phyloP scores from a whole-genome alignment of 2,888 invertebrate species.

The Cosmia pyralina region DNA sequence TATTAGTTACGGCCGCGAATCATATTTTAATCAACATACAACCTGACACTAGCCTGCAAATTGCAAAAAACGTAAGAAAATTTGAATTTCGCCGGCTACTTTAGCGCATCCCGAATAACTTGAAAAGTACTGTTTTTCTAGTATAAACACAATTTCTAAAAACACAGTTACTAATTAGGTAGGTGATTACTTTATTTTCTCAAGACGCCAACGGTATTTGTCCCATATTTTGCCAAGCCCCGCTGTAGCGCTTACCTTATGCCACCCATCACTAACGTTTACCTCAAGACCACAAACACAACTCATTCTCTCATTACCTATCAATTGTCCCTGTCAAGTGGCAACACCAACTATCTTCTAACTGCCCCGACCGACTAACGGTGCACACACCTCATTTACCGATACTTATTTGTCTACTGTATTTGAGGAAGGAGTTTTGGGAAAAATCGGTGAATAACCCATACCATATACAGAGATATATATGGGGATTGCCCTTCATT shows the following conservation, averaged over 20 bases:
- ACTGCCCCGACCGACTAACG: slow-evolving; percentile 32
- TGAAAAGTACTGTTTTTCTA: too few relatives aligned
- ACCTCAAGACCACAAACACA: slow-evolving; percentile 30
- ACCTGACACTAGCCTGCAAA: too few relatives aligned
- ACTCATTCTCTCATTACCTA: slow-evolving; percentile 32
- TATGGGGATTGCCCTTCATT: slow-evolving; percentile 4
- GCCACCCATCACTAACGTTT: background rate
- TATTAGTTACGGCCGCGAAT: too few relatives aligned
- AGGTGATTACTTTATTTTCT: background rate
- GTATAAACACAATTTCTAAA: background rate
- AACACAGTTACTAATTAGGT: background rate
- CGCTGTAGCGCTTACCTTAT: background rate
- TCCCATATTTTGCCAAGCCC: background rate
- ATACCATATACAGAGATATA: background rate
- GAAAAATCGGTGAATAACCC: slow-evolving; percentile 1
- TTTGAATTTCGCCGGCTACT: too few relatives aligned
- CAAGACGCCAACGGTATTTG: too few relatives aligned
- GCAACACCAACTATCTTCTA: slow-evolving; percentile 6
- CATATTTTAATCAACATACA: too few relatives aligned
- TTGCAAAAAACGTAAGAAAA: too few relatives aligned
- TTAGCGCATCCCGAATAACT: too few relatives aligned
- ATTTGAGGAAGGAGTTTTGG: slow-evolving; percentile 23
- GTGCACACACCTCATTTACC: slow-evolving; percentile 20
- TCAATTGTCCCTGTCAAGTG: slow-evolving; percentile 24
- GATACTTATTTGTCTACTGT: background rate